Evolutionary conservation across 2,888 invertebrate species (phyloP).

Genomic region (Macropis europaea): DNA sequence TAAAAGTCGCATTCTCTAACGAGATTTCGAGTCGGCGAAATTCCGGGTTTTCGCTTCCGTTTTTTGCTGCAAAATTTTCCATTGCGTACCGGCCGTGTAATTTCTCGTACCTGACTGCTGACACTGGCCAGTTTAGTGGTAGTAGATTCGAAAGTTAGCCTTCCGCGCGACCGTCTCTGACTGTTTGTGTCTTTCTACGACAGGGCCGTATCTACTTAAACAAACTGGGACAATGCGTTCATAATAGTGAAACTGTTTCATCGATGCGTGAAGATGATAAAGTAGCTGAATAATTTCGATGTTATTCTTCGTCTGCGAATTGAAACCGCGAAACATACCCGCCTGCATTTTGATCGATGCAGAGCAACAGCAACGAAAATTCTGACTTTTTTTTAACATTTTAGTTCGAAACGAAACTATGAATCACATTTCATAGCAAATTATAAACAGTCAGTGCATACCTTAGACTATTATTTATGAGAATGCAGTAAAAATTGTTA

Average conservation of each 20-base stretch:
- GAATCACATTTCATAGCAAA: too few species aligned
- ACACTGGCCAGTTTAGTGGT: conserved; percentile 52
- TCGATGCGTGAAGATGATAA: neutral
- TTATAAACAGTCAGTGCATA: too few species aligned
- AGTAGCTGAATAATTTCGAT: neutral
- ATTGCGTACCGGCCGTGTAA: conserved; percentile 66
- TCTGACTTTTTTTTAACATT: too few species aligned
- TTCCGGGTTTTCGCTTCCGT: conserved; percentile 37
- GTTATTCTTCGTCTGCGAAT: neutral
- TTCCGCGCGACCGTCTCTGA: conserved; percentile 58
- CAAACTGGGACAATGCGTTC: conserved; percentile 29
- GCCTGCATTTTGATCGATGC: neutral
- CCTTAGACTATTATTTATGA: too few species aligned
- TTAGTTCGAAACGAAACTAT: too few species aligned
- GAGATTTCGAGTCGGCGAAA: conserved; percentile 10
- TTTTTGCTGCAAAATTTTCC: conserved; percentile 70
- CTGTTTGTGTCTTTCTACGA: conserved; percentile 65
- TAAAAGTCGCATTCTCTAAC: conserved; percentile 4
- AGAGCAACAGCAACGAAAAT: too few species aligned
- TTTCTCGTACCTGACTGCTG: conserved; percentile 62
- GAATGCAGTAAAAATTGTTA: too few species aligned
- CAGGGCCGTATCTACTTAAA: conserved; percentile 62
- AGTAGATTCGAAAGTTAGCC: conserved; percentile 73
- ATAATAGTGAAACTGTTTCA: conserved; percentile 2
- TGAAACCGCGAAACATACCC: neutral